Conservation (phyloP, 2,797 vertebrate genomes). For the Enteromius mattozi region DNA sequence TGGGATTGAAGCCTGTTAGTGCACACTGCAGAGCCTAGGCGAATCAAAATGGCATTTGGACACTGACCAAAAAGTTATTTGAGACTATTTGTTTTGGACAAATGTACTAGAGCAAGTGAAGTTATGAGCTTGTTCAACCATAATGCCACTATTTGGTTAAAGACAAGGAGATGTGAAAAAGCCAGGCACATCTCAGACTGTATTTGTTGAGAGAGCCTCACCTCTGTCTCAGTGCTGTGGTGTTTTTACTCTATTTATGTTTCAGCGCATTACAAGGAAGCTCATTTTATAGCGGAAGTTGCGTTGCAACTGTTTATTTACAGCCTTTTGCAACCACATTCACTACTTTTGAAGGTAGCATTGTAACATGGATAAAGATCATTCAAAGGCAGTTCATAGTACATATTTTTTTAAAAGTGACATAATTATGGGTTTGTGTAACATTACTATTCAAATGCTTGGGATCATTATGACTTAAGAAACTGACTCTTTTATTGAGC, state of each 20-base stretch:
- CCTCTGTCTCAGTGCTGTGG: background rate
- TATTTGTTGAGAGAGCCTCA: background rate
- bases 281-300: background rate
- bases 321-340: background rate
- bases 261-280: background rate
- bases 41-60: constrained; percentile 3
- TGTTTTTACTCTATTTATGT: background rate
- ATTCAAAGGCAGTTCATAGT: background rate
- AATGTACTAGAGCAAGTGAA: constrained; percentile 8
- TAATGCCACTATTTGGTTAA: background rate
- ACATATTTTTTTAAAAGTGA: background rate
- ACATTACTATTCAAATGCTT: background rate
- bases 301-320: background rate
- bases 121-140: background rate
- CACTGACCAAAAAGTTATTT: background rate
- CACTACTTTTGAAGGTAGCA: background rate
- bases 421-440: background rate
- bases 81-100: constrained; percentile 10
- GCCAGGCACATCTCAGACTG: background rate
- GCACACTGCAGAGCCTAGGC: background rate
- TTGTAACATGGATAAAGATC: background rate
- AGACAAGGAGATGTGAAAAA: background rate
- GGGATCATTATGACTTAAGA: background rate
- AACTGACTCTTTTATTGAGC: background rate
- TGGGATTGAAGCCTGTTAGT: constrained; percentile 9